phyloP scores from a whole-genome alignment of 1,140 invertebrate genomes.

The Euwallacea similis region DNA sequence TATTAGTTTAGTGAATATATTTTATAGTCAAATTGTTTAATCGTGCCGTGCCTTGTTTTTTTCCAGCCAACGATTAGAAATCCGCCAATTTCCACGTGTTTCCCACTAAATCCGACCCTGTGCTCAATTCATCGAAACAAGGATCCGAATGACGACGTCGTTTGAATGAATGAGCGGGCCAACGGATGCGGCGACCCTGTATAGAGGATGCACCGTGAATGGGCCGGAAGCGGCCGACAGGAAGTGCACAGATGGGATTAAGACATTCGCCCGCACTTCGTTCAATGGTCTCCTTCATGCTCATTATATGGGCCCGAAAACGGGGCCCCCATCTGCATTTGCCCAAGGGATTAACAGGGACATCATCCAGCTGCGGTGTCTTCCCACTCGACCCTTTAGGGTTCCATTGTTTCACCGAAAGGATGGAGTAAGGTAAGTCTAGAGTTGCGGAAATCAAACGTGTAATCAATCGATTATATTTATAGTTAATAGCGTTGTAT shows the following conservation, averaged over 20 bases:
- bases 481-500: slow-evolving; percentile 8
- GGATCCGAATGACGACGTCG: slow-evolving; percentile 3
- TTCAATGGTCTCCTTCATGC: slow-evolving; percentile 8
- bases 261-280: slow-evolving; percentile 24
- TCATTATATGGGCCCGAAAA: not conserved
- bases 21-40: no score
- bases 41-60: no score
- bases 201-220: slow-evolving; percentile 29
- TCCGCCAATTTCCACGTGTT: no score
- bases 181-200: slow-evolving; percentile 21
- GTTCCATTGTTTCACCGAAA: not conserved
- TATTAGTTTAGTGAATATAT: no score
- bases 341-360: not conserved
- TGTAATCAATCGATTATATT: slow-evolving; percentile 31
- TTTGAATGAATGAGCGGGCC: slow-evolving; percentile 6
- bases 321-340: not conserved
- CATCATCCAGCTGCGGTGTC: not conserved
- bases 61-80: no score
- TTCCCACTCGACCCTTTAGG: no score
- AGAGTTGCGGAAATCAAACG: slow-evolving; percentile 15
- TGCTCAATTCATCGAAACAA: slow-evolving; percentile 14
- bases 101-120: not conserved
- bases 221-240: slow-evolving; percentile 28
- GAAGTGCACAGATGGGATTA: slow-evolving; percentile 35
- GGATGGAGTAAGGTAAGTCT: not conserved